Conservation (phyloP, 1,140 invertebrate genomes). For the Steinernema khuongi region DNA sequence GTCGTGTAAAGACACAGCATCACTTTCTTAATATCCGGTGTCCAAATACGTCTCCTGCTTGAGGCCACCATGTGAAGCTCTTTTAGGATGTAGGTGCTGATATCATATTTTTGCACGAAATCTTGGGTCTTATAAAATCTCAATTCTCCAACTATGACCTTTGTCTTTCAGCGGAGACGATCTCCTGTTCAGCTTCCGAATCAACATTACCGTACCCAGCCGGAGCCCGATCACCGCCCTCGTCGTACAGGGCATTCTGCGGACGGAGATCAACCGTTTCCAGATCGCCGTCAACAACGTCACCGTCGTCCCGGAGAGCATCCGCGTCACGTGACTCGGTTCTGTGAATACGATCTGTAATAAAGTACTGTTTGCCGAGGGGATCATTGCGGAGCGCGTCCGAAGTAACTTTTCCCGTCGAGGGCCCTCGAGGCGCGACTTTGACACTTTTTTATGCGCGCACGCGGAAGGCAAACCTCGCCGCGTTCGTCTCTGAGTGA, state of each 20-base stretch:
- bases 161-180: neutral
- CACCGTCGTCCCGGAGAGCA: neutral
- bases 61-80: no score
- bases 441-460: constrained; percentile 6
- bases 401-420: neutral
- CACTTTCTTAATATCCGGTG: no score
- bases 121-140: no score
- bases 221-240: neutral
- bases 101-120: no score
- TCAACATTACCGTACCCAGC: neutral
- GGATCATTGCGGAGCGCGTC: neutral
- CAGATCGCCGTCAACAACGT: neutral
- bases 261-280: neutral
- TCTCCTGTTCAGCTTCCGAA: neutral
- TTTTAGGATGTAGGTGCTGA: no score
- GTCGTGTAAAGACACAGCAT: no score
- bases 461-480: neutral
- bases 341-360: neutral
- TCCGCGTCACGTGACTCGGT: neutral
- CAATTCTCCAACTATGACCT: no score
- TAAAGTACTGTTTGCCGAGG: neutral
- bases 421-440: neutral
- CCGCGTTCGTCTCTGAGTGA: neutral
- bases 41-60: no score
- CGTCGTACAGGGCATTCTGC: neutral